Conservation (phyloP, 1,140 invertebrate genomes). For the Drosophila ficusphila region DNA sequence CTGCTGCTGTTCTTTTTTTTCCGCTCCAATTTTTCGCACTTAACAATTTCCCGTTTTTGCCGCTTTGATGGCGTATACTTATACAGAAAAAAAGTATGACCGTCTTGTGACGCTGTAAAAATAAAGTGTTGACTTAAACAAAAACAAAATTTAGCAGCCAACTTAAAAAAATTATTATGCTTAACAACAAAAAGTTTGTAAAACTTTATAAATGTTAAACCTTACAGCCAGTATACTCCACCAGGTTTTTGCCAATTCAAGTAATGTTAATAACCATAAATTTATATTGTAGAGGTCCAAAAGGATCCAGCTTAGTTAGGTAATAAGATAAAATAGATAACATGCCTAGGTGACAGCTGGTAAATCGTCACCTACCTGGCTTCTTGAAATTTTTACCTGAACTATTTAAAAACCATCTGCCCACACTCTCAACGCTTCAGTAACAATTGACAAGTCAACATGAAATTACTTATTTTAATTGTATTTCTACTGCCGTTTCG, state of each 20-base stretch:
- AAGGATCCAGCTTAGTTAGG: background rate
- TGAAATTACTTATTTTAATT: conserved; percentile 10
- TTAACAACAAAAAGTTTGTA: too few species aligned
- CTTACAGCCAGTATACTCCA: too few species aligned
- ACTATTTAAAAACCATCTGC: background rate
- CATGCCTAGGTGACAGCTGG: conserved; percentile 8
- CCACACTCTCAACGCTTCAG: background rate
- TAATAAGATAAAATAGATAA: background rate
- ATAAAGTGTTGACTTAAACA: background rate
- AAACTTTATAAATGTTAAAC: too few species aligned
- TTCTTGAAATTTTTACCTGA: conserved; percentile 4
- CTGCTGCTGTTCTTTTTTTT: conserved; percentile 6
- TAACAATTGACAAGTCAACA: conserved; percentile 20
- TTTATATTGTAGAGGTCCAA: too few species aligned
- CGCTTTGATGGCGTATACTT: conserved; percentile 45
- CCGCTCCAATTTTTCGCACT: conserved; percentile 1
- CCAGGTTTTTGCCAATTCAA: too few species aligned
- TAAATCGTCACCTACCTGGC: conserved; percentile 6
- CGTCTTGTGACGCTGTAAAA: background rate
- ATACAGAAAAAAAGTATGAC: conserved; percentile 32
- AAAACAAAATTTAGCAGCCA: fast-evolving
- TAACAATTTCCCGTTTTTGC: background rate
- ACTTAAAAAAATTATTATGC: too few species aligned
- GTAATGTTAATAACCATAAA: too few species aligned
- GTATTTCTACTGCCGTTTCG: background rate